Base-by-base conservation (phyloP, 2,888 invertebrate genomes). In the Eupsilia transversa region DNA sequence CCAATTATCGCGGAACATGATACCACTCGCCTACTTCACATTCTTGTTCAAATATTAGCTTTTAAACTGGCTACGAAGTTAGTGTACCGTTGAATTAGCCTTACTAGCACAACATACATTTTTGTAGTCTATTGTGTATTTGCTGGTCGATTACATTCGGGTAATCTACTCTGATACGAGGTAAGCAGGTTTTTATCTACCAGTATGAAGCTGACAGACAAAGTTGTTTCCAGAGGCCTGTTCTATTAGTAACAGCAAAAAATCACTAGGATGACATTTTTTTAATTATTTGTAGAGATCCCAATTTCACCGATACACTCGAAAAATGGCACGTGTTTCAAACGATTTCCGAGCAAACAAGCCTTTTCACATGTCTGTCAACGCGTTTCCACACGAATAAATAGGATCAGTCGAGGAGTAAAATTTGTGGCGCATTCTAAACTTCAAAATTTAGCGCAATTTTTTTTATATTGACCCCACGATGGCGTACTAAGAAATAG, bases 21-120 rank as follows among this genome's bases (percentile, higher is more conserved):
- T 72, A 75, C 65, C n/a, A 76, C 71, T 76, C 66, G 79, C 71
- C 60, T 73, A 78, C 73, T 83, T 73, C 52, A 85, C 83, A 85
- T 85, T 82, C 86, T 83, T 79, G 75, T 79, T 79, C 60, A 84
- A 84, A 85, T 85, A 85, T 82, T 76, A 74, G 71, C 83, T 56
- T 61, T 69, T 64, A 73, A 75, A 79, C 72, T 73, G 56, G 60
- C 73, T 82, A 74, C 69, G 77, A 70, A 75, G 74, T 59, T 71
- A 80, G 70, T 80, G 74, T 79, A 77, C 71, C 76, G 70, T 72
- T 71, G 76, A 78, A 79, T 73, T 75, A 75, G 60, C 64, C 63
- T 61, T 77, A 74, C 56, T 66, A 69, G 74, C 59, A 66, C 52
- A 71, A 63, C 78, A 72, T 57, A 75, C 68, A 57, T 66, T 80